A percentile compares a stretch with the other conserved stretches of the same genome.
phyloP scores from a whole-genome alignment of 2,888 invertebrate genomes.

The Drosophila formosana region DNA sequence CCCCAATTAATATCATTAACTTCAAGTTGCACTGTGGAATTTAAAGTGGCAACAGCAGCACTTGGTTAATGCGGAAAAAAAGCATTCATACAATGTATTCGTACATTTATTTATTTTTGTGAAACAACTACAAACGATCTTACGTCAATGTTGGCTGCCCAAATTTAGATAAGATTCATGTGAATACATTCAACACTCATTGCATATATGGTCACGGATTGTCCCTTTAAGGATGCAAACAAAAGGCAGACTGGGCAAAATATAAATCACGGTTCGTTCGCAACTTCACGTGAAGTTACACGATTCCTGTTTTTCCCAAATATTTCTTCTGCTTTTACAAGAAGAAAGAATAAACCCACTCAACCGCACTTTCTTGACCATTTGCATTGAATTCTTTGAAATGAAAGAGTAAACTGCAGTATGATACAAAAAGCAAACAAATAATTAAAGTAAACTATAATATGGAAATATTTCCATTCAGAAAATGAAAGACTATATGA shows the following conservation, averaged over 20 bases:
- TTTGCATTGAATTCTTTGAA: constrained; percentile 8
- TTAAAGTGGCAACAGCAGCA: constrained; percentile 63
- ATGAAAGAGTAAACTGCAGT: not conserved
- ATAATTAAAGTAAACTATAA: not conserved
- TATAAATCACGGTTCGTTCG: not conserved
- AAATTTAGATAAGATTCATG: constrained; percentile 33
- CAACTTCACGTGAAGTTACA: not conserved
- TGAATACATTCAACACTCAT: constrained; percentile 13
- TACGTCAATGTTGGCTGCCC: constrained; percentile 61
- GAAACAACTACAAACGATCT: constrained; percentile 60
- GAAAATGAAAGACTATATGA: no score
- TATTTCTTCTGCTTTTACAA: not conserved
- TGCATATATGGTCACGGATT: constrained; percentile 36
- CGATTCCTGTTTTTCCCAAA: not conserved
- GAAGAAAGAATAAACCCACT: constrained; percentile 7
- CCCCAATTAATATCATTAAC: constrained; percentile 45
- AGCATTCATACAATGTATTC: constrained; percentile 22
- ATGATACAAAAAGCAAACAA: no score
- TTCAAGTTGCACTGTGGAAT: constrained; percentile 55
- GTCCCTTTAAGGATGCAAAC: constrained; percentile 23
- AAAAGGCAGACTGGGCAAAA: constrained; percentile 2
- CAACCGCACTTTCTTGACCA: not conserved
- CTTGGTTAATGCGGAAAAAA: constrained; percentile 42
- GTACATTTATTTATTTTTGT: constrained; percentile 14
- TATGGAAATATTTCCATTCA: no score